Evolutionary conservation across 1,140 invertebrate species (phyloP).

Genomic region (Drosophila athabasca): DNA sequence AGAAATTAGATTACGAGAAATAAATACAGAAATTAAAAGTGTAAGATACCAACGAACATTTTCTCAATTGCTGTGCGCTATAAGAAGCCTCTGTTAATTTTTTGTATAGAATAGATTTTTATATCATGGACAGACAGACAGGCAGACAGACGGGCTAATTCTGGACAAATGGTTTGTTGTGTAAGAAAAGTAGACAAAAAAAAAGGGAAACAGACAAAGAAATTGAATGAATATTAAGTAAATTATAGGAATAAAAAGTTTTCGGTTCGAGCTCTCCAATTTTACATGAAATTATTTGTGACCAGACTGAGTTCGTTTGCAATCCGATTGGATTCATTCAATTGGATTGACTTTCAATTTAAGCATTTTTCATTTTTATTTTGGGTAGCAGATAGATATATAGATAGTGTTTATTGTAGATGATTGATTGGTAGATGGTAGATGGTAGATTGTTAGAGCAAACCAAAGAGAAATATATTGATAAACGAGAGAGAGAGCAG

Average conservation of each 20-base stretch:
- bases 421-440: conserved; percentile 3
- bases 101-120: conserved; percentile 6
- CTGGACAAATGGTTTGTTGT: conserved; percentile 28
- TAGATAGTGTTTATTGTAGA: conserved; percentile 15
- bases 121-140: conserved; percentile 30
- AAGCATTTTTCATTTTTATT: conserved; percentile 4
- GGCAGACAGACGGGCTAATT: too few relatives aligned
- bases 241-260: conserved; percentile 11
- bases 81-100: conserved; percentile 37
- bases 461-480: conserved; percentile 48
- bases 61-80: conserved; percentile 39
- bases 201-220: conserved; percentile 23
- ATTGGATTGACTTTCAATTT: conserved; percentile 56
- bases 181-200: conserved; percentile 29
- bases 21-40: conserved; percentile 62
- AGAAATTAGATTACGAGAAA: conserved; percentile 71
- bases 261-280: conserved; percentile 7
- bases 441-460: conserved; percentile 43
- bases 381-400: neutral
- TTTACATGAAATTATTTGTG: conserved; percentile 83
- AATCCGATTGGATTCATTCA: conserved; percentile 78
- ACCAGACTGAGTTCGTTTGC: conserved; percentile 77
- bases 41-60: conserved; percentile 50
- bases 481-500: conserved; percentile 10
- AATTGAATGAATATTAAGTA: conserved; percentile 9